These are phyloP conservation scores for Balaeniceps rex DNA, from an alignment of 2,113 vertebrate species.

Conservation along the genomic window DNA sequence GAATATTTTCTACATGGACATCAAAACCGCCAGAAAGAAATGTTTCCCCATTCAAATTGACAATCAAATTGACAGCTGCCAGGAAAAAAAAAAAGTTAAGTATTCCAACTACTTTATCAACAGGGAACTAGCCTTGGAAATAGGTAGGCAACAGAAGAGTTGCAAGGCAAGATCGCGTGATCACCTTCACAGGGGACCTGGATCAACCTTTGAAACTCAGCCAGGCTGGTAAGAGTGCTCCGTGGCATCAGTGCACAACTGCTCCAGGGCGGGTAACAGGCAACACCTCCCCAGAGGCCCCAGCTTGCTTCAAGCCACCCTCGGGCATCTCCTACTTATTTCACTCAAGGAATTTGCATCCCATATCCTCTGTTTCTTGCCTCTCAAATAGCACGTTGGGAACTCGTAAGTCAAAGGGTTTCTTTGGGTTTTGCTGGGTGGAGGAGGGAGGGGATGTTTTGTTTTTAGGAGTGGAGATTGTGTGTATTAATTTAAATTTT, in stretches of 20 bases:
- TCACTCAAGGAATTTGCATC: neutral
- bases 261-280: neutral
- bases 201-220: neutral
- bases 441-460: neutral
- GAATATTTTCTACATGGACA: constrained; percentile 47
- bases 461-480: neutral
- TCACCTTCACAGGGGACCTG: neutral
- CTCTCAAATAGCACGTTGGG: neutral
- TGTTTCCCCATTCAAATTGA: constrained; percentile 42
- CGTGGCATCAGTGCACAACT: neutral
- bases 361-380: neutral
- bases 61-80: constrained; percentile 48
- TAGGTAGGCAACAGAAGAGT: neutral
- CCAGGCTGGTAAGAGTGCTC: neutral
- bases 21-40: constrained; percentile 44
- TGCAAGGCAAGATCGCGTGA: neutral
- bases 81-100: neutral
- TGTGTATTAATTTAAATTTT: neutral
- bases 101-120: neutral
- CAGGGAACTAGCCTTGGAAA: neutral
- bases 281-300: neutral
- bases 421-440: neutral
- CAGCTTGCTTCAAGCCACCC: neutral
- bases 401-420: neutral
- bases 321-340: neutral